phyloP scores from a whole-genome alignment of 1,140 invertebrate species.

The Amyelois transitella region DNA sequence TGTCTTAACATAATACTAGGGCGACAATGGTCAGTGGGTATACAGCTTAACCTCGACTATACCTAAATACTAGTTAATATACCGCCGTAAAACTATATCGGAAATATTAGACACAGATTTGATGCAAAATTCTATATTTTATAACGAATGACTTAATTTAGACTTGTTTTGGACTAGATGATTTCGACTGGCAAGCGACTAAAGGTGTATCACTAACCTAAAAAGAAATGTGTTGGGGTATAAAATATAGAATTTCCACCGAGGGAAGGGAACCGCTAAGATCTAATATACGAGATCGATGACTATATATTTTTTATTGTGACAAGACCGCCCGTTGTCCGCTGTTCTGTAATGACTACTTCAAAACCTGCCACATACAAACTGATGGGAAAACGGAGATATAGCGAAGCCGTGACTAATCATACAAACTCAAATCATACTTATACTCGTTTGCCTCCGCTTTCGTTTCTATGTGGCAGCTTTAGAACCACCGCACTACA shows the following conservation, averaged over 20 bases:
- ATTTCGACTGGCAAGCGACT: neutral
- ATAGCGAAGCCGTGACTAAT: too few species aligned
- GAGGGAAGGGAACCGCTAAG: constrained; percentile 1
- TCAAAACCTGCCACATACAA: neutral
- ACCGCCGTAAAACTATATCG: constrained; percentile 4
- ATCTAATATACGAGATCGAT: constrained; percentile 7
- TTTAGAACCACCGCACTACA: too few species aligned
- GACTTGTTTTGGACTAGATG: neutral
- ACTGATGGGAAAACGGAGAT: neutral
- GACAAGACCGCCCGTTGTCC: constrained; percentile 4
- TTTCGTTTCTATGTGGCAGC: too few species aligned
- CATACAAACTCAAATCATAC: too few species aligned
- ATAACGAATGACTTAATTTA: neutral
- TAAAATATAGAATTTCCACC: constrained; percentile 1
- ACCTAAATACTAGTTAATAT: neutral
- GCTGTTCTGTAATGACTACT: neutral
- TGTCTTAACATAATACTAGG: constrained; percentile 26
- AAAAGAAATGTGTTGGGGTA: neutral
- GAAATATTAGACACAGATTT: neutral
- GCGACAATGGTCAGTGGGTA: constrained; percentile 24
- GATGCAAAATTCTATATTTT: constrained; percentile 3
- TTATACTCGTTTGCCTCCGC: too few species aligned
- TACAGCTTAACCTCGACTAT: constrained; percentile 10
- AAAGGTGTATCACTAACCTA: neutral
- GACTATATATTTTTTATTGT: constrained; percentile 1